Conservation (phyloP, 2,113 vertebrate species). For the Piaya cayana region DNA sequence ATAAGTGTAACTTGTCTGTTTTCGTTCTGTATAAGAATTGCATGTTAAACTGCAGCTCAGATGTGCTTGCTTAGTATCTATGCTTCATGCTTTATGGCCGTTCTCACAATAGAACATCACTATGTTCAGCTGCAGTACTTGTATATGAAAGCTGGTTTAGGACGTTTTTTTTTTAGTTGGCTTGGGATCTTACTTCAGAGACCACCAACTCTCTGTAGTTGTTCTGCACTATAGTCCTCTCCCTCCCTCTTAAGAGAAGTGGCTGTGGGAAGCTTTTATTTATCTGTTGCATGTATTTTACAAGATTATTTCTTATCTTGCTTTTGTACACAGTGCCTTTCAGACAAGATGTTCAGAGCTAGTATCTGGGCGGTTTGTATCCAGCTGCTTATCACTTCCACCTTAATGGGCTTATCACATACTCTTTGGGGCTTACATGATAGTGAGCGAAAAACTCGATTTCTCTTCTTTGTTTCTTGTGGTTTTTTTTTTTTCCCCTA, state of each 20-base stretch:
- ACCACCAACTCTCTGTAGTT: neutral
- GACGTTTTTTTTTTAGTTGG: too few species aligned
- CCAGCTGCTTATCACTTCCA: conserved; percentile 23
- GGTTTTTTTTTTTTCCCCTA: conserved; percentile 60
- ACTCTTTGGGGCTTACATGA: neutral
- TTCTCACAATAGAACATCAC: neutral
- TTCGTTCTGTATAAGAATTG: neutral
- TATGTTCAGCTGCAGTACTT: neutral
- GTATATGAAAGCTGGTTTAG: neutral
- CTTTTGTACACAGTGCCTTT: conserved; percentile 15
- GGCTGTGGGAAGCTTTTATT: neutral
- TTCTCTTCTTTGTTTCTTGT: neutral
- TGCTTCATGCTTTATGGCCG: neutral
- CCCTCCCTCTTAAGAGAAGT: neutral
- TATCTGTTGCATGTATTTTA: conserved; percentile 45
- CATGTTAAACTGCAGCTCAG: neutral
- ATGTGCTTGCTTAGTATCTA: neutral
- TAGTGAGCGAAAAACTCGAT: neutral
- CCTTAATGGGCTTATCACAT: conserved; percentile 12
- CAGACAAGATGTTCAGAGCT: neutral
- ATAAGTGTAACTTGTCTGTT: neutral
- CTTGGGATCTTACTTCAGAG: neutral
- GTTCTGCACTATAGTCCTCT: neutral
- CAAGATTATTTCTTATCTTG: conserved; percentile 36
- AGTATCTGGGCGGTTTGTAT: conserved; percentile 38